These are phyloP conservation scores for Thryonomys swinderianus DNA, from an alignment of 2,113 vertebrate species.

Conservation along the genomic window DNA sequence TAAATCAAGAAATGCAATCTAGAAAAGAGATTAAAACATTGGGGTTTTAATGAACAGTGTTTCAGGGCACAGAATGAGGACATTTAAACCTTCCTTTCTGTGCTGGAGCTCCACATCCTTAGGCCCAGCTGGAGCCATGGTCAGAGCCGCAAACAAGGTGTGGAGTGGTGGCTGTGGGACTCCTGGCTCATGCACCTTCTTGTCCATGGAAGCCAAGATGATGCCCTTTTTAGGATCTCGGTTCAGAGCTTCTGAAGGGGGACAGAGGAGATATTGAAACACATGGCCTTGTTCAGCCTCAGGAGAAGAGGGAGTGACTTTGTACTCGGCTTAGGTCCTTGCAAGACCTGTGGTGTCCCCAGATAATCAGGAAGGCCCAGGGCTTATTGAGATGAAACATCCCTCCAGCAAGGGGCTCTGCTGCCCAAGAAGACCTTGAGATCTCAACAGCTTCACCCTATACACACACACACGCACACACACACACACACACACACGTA, in stretches of 20 bases:
- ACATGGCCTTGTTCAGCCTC: background rate
- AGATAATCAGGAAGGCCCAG: background rate
- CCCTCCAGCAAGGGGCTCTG: background rate
- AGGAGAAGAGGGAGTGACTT: background rate
- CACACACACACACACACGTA: background rate
- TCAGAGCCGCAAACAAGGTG: background rate
- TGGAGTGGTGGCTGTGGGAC: background rate
- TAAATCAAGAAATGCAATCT: slow-evolving; percentile 56
- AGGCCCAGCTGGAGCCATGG: background rate
- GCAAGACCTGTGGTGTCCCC: background rate
- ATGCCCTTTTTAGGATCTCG: background rate
- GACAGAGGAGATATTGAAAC: slow-evolving; percentile 18
- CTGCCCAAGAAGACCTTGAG: background rate
- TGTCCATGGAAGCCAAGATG: background rate
- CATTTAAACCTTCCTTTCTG: slow-evolving; percentile 25
- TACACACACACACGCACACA: rapidly evolving
- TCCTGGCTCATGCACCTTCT: background rate
- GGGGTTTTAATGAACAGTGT: slow-evolving; percentile 48
- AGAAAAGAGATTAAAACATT: slow-evolving; percentile 52
- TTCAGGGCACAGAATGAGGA: slow-evolving; percentile 31
- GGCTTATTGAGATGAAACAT: background rate
- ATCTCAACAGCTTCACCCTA: background rate
- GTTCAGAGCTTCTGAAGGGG: background rate
- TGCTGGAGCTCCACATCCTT: background rate
- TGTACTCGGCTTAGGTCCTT: background rate